Conservation (phyloP, 2,888 invertebrate genomes). For the Arge pagana region DNA sequence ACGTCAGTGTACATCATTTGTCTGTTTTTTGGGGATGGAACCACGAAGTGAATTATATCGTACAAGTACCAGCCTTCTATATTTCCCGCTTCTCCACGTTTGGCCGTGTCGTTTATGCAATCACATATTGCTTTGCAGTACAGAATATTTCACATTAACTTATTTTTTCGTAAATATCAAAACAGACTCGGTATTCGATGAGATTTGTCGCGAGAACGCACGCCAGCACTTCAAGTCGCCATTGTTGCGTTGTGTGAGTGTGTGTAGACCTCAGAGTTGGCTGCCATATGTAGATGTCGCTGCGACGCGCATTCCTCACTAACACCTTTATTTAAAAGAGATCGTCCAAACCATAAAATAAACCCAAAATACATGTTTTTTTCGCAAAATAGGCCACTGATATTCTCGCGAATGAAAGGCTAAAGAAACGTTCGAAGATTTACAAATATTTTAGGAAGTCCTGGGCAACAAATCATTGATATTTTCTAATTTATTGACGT, state of each 20-base stretch:
- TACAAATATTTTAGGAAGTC: too few relatives aligned
- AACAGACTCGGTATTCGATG: constrained; percentile 35
- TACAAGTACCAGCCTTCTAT: constrained; percentile 23
- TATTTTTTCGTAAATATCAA: constrained; percentile 22
- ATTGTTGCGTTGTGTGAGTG: constrained; percentile 42
- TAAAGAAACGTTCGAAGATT: too few relatives aligned
- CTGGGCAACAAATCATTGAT: too few relatives aligned
- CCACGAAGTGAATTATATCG: constrained; percentile 40
- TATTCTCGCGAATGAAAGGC: too few relatives aligned
- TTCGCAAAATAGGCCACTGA: too few relatives aligned
- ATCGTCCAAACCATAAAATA: constrained; percentile 9
- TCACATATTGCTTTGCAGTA: constrained; percentile 38
- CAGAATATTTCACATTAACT: constrained; percentile 30
- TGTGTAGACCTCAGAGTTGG: constrained; percentile 6
- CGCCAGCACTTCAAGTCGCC: constrained; percentile 49
- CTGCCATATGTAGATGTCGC: constrained; percentile 15
- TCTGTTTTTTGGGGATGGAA: constrained; percentile 40
- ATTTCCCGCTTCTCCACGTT: constrained; percentile 24
- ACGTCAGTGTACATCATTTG: constrained; percentile 36
- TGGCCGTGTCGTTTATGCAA: constrained; percentile 18
- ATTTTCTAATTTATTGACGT: too few relatives aligned
- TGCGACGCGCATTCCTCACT: constrained; percentile 5
- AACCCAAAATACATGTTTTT: neutral
- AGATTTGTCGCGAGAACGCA: constrained; percentile 39
- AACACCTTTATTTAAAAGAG: constrained; percentile 19